Evolutionary conservation across 2,888 invertebrate species (phyloP), one percentile per base, ranked within the genome.

Genomic region (Hypolimnas misippus): DNA sequence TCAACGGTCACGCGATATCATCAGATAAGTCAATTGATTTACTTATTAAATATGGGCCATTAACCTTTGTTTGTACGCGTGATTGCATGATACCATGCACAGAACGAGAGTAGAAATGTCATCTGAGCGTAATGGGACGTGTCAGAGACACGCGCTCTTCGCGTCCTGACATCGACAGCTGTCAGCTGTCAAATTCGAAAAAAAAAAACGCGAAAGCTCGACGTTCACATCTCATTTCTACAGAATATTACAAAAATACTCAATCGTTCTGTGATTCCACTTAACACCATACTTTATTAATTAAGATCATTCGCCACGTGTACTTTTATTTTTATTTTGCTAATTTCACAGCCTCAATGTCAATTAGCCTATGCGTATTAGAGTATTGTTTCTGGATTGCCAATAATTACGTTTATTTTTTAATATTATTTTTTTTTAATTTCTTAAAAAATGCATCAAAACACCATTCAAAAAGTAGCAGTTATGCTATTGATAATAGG

Each of bases 281-380:
- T 85, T 84, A 86, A 76, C 78, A 68, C 82, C 73, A 73, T 81
- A 83, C 80, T 81, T 83, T 80, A 83, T 81, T 81, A 80, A 82
- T 83, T 82, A 84, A 83, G 84, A 85, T 87, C 87, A 81, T 86
- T 84, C 85, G 84, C 83, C 87, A 84, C 87, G 80, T 83, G 84
- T 81, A 76, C 75, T 79, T 57, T 82, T 82, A 79, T 81, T 83
- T 80, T 83, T 83, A 85, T 84, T 91, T 91, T 89, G 92, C 92
- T 92, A 92, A 91, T 89, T 86, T 92, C 92, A 92, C 92, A 92
- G 92, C 92, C 92, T 86, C 89, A 87, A 86, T 88, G 87, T 89
- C 84, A 89, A 91, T 92, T 92, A 92, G 92, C 92, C 92, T 92
- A 92, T 91, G 88, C 89, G 83, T 89, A 89, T 87, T 84, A 90